phyloP scores from a whole-genome alignment of 2,113 vertebrate genomes.

The Butastur rufipennis region DNA sequence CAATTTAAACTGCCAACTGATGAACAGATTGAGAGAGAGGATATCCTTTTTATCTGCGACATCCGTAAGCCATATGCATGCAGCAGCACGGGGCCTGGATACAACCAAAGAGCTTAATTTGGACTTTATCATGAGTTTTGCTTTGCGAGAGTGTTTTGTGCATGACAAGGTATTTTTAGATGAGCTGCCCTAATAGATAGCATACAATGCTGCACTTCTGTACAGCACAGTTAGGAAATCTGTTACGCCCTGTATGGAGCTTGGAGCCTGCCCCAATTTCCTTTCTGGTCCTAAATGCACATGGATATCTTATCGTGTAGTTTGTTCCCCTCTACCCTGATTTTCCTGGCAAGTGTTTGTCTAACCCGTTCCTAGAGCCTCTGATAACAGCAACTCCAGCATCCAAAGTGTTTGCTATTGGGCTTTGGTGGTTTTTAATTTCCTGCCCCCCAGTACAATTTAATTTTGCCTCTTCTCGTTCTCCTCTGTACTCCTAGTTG shows the following conservation, averaged over 20 bases:
- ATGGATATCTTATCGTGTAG: not conserved
- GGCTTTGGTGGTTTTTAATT: not conserved
- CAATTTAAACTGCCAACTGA: slow-evolving; percentile 79
- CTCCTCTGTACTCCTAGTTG: not conserved
- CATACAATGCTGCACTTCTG: rapidly evolving
- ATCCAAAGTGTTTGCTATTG: not conserved
- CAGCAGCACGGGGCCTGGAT: not conserved
- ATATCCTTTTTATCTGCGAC: slow-evolving; percentile 75
- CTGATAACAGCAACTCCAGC: not conserved
- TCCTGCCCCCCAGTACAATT: not conserved
- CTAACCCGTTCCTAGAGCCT: not conserved
- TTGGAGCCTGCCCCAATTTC: not conserved
- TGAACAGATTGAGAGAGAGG: slow-evolving; percentile 82
- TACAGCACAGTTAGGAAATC: not conserved
- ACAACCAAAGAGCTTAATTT: not conserved
- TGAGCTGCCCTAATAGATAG: not conserved
- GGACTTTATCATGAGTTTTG: not conserved
- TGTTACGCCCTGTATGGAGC: not conserved
- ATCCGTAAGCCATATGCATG: rapidly evolving
- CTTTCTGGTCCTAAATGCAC: not conserved
- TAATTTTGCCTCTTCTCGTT: not conserved
- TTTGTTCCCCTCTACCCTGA: not conserved
- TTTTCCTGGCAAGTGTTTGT: not conserved
- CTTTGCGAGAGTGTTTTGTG: not conserved
- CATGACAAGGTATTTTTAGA: not conserved